Conservation (phyloP, 1,140 invertebrate genomes). For the Rhopalosiphum padi region DNA sequence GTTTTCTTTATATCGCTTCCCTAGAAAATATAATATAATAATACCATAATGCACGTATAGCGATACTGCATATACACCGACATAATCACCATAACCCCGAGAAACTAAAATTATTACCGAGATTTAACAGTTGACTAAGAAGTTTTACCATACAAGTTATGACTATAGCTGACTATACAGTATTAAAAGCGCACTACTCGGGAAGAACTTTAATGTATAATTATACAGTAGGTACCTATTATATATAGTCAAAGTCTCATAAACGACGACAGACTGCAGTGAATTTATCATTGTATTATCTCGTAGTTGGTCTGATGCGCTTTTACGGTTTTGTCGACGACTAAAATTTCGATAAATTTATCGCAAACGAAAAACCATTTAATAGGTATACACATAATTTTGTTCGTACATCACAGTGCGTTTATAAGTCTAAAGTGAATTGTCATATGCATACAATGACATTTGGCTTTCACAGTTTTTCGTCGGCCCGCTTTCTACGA, state of each 20-base stretch:
- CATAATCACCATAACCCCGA: background rate
- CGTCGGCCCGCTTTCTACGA: background rate
- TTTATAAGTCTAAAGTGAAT: background rate
- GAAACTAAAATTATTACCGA: background rate
- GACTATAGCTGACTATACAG: background rate
- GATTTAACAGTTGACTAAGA: background rate
- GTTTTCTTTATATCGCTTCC: background rate
- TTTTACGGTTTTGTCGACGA: background rate
- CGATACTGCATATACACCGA: background rate
- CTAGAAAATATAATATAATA: background rate
- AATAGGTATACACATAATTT: background rate
- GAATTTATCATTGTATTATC: background rate
- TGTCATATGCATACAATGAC: background rate
- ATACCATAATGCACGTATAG: background rate
- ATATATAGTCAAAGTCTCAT: background rate
- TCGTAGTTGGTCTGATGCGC: background rate
- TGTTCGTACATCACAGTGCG: background rate
- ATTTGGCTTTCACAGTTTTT: background rate
- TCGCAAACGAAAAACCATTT: background rate
- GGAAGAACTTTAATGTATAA: background rate
- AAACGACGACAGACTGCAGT: background rate
- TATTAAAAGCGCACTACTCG: background rate
- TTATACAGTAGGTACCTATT: background rate
- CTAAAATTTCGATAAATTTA: background rate
- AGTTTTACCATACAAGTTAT: conserved; percentile 3